Conservation (phyloP, 2,888 invertebrate species). For the Chrysolina oricalcia region DNA sequence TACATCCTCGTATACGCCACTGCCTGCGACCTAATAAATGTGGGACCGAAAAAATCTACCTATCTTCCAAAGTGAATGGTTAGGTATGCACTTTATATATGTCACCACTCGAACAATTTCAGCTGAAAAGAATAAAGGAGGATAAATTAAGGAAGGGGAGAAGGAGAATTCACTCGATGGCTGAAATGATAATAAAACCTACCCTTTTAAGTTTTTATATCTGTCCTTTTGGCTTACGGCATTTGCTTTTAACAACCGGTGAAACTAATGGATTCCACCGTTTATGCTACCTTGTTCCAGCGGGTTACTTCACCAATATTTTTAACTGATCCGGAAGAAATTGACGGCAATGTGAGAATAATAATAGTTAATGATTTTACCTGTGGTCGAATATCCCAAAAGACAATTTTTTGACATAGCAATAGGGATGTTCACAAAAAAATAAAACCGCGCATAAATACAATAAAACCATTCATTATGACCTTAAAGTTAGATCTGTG, state of each 20-base stretch:
- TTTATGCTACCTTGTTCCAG: conserved; percentile 65
- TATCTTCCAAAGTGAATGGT: conserved; percentile 36
- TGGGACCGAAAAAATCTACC: conserved; percentile 21
- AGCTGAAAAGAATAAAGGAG: conserved; percentile 63
- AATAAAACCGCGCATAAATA: too few species aligned
- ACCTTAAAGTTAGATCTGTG: too few species aligned
- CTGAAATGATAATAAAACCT: conserved; percentile 65
- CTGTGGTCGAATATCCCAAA: too few species aligned
- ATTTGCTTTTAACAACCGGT: conserved; percentile 64
- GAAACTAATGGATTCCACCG: conserved; percentile 70
- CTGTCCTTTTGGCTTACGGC: conserved; percentile 63
- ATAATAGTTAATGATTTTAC: not conserved
- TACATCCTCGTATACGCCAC: too few species aligned
- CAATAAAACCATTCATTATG: too few species aligned
- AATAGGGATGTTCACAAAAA: too few species aligned
- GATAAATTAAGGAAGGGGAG: conserved; percentile 64
- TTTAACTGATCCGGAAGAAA: not conserved
- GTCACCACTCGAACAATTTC: conserved; percentile 62
- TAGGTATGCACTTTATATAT: conserved; percentile 61
- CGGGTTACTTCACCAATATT: conserved; percentile 31
- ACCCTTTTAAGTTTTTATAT: conserved; percentile 66
- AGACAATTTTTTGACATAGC: too few species aligned
- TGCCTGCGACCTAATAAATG: conserved; percentile 11
- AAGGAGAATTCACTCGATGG: conserved; percentile 60
- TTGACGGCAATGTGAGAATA: not conserved